Conservation (phyloP, 2,888 invertebrate genomes). For the Rotaria magnacalcarata region DNA sequence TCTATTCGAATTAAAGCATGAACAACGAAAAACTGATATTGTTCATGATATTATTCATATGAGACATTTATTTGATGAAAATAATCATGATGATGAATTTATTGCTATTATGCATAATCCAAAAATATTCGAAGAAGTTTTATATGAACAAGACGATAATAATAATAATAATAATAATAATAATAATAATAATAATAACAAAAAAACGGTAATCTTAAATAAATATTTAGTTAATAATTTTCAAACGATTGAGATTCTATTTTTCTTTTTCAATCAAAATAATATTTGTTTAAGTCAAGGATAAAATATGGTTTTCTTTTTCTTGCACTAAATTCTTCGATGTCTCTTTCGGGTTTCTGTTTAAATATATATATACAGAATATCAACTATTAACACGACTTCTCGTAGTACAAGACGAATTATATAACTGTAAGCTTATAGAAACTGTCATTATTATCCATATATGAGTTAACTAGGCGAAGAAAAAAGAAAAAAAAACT, state of each 20-base stretch:
- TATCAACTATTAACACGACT: neutral
- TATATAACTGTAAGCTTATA: neutral
- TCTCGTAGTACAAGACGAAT: neutral
- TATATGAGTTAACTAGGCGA: neutral
- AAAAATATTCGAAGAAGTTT: neutral
- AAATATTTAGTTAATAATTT: too few species aligned
- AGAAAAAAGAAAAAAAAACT: neutral
- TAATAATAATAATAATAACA: neutral
- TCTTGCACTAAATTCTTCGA: neutral
- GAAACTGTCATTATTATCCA: neutral
- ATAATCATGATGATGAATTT: conserved; percentile 26
- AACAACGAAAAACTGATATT: neutral
- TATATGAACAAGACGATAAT: neutral
- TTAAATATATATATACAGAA: neutral
- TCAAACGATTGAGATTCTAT: too few species aligned
- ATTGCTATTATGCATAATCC: conserved; percentile 35
- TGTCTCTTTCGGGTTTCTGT: too few species aligned
- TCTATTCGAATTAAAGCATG: neutral
- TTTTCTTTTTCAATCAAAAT: too few species aligned
- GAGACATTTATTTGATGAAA: conserved; percentile 8
- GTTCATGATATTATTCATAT: conserved; percentile 9
- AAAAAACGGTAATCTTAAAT: neutral
- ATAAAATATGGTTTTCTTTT: too few species aligned
- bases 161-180: neutral
- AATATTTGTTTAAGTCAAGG: too few species aligned